Conservation (phyloP, 2,888 invertebrate species). For the Prenolepis imparis region DNA sequence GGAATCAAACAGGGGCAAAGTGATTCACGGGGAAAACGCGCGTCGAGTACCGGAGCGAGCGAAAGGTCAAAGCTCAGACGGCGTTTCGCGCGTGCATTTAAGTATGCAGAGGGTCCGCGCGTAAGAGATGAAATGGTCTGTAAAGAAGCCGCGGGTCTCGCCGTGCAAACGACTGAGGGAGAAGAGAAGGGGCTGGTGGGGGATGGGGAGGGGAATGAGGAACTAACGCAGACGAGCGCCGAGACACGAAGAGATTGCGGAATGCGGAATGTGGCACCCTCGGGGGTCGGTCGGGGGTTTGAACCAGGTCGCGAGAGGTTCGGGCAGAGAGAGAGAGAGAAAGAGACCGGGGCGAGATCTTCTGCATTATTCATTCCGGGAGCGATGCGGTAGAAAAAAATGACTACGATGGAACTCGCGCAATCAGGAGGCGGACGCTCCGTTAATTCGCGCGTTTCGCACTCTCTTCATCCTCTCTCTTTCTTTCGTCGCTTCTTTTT, state of each 20-base stretch:
- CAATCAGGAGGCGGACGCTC: constrained; percentile 73
- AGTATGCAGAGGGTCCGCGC: constrained; percentile 48
- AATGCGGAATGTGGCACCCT: constrained; percentile 57
- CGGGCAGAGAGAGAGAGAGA: constrained; percentile 31
- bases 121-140: constrained; percentile 55
- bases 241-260: constrained; percentile 54
- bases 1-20: constrained; percentile 24
- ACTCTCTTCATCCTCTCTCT: background rate
- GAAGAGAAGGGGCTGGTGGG: no score
- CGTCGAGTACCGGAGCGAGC: constrained; percentile 16
- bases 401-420: constrained; percentile 65
- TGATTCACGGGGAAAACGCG: constrained; percentile 45
- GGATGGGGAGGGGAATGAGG: constrained; percentile 4
- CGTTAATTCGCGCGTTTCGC: constrained; percentile 77
- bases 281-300: constrained; percentile 22
- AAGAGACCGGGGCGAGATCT: constrained; percentile 48
- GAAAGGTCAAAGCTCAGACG: constrained; percentile 38
- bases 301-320: constrained; percentile 29
- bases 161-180: constrained; percentile 10
- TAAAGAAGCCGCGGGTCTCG: constrained; percentile 45
- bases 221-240: constrained; percentile 36
- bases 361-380: constrained; percentile 70
- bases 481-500: constrained; percentile 48
- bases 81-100: constrained; percentile 54
- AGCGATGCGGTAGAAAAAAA: constrained; percentile 51